Percentiles rank a stretch among this genome's conserved stretches.
Evolutionary conservation across 2,888 invertebrate genomes (phyloP).

Genomic region (Melinopterus prodromus): DNA sequence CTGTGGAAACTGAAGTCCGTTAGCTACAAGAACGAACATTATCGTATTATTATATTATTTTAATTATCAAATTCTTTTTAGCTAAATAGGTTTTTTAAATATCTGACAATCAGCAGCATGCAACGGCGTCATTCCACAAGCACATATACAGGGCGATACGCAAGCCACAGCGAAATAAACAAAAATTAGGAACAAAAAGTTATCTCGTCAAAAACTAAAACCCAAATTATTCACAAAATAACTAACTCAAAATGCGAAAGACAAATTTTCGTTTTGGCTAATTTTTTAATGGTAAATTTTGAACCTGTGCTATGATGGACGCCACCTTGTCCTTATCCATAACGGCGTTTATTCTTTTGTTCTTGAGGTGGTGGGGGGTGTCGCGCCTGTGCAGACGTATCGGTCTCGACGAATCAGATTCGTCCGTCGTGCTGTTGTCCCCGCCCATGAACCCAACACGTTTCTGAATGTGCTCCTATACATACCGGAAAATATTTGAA

Average conservation of each 20-base stretch:
- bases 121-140: not conserved
- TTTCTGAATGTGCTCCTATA: conserved; percentile 63
- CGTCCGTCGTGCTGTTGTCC: conserved; percentile 55
- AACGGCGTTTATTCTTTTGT: conserved; percentile 85
- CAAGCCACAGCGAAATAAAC: not conserved
- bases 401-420: conserved; percentile 64
- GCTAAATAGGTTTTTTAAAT: too few species aligned
- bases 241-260: conserved; percentile 29
- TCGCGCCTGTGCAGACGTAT: conserved; percentile 87
- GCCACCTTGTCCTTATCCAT: conserved; percentile 77
- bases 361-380: conserved; percentile 99
- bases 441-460: conserved; percentile 69
- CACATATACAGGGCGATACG: conserved; percentile 4
- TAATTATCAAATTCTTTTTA: too few species aligned
- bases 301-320: conserved; percentile 74
- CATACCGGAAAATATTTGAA: conserved; percentile 36
- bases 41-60: too few species aligned
- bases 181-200: too few species aligned
- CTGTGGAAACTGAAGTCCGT: too few species aligned
- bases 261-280: too few species aligned
- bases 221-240: conserved; percentile 15
- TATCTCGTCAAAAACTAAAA: not conserved
- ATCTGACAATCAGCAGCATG: not conserved
- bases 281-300: conserved; percentile 31
- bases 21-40: too few species aligned